Percentiles rank a stretch among this genome's conserved stretches.
Evolutionary conservation across 2,888 invertebrate species (phyloP).

Genomic region (Lycophotia porphyrea): DNA sequence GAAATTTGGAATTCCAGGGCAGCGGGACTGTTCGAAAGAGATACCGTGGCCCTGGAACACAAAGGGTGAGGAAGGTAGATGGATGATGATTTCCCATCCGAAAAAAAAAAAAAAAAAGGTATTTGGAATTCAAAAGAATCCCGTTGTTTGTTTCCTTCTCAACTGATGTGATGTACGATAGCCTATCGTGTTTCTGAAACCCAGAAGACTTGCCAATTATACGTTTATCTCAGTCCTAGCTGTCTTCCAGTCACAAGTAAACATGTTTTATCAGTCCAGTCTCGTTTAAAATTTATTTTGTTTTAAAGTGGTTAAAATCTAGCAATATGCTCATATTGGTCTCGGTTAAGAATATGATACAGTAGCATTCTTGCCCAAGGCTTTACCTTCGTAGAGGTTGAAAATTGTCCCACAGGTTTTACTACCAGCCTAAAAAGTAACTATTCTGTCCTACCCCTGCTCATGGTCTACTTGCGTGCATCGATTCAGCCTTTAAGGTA

Average conservation of each 20-base stretch:
- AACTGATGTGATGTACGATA: neutral
- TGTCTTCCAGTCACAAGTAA: neutral
- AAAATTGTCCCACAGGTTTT: neutral
- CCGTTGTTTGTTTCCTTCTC: neutral
- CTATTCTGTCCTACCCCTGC: too few species aligned
- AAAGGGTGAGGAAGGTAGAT: too few species aligned
- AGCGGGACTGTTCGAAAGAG: too few species aligned
- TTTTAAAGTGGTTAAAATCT: neutral
- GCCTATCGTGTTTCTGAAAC: constrained; percentile 16
- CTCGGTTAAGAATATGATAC: neutral
- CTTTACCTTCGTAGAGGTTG: neutral
- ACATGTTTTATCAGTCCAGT: neutral
- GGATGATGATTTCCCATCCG: too few species aligned
- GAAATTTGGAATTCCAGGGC: neutral
- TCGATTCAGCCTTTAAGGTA: neutral
- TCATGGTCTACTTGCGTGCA: neutral
- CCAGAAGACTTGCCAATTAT: constrained; percentile 31
- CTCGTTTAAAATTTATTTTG: neutral
- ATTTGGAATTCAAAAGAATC: neutral
- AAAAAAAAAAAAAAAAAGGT: too few species aligned
- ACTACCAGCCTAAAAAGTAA: neutral
- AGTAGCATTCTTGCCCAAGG: neutral
- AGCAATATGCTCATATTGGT: neutral
- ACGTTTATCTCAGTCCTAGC: constrained; percentile 20
- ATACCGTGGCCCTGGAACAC: too few species aligned